Conservation (phyloP, 2,888 invertebrate species). For the Platycheirus albimanus region DNA sequence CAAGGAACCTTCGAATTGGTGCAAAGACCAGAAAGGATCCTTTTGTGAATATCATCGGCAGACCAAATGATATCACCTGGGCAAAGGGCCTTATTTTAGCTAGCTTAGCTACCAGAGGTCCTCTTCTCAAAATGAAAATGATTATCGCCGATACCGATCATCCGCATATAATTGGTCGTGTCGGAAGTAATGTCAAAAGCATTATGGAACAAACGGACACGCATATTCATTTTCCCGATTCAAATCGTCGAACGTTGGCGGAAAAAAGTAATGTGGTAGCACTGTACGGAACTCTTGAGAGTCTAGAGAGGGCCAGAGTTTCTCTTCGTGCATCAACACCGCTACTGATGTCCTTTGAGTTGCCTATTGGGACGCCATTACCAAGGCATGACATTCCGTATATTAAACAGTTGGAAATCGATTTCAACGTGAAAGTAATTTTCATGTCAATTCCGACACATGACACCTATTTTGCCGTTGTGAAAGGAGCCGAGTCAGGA, state of each 20-base stretch:
- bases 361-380: constrained; percentile 89
- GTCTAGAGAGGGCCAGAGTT: constrained; percentile 94
- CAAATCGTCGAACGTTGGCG: constrained; percentile 94
- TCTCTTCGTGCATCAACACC: constrained; percentile 95
- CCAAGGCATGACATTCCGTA: constrained; percentile 91
- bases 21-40: constrained; percentile 99
- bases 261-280: constrained; percentile 99
- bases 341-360: constrained; percentile 94
- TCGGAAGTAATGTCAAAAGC: constrained; percentile 86
- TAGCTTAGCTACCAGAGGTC: constrained; percentile 94
- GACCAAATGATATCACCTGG: constrained; percentile 89
- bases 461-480: constrained; percentile 91
- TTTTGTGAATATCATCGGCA: constrained; percentile 94
- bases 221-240: constrained; percentile 99
- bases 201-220: constrained; percentile 98
- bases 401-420: constrained; percentile 92
- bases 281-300: constrained; percentile 94
- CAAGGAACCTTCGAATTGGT: constrained; percentile 97
- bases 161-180: constrained; percentile 97
- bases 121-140: constrained; percentile 98
- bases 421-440: constrained; percentile 93
- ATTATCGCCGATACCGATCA: constrained; percentile 99
- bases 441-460: constrained; percentile 92
- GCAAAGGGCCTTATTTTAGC: constrained; percentile 94
- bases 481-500: constrained; percentile 96